A percentile compares a stretch with the other conserved stretches of the same genome.
These are phyloP conservation scores for Euthynnus affinis DNA, from an alignment of 2,797 vertebrate species.

Conservation along the genomic window DNA sequence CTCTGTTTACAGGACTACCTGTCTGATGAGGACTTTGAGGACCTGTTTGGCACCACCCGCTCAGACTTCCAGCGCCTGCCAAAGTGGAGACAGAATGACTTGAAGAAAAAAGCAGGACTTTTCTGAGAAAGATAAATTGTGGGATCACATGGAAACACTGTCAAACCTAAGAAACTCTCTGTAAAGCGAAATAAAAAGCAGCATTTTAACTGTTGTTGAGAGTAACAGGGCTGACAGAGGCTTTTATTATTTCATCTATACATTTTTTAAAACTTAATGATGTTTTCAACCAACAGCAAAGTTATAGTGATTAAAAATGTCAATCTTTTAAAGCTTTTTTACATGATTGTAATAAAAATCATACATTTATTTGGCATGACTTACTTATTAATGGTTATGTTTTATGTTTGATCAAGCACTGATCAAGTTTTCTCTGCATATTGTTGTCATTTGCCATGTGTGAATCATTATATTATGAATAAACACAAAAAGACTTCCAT, in stretches of 20 bases:
- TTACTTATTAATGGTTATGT: conserved; percentile 14
- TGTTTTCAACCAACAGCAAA: conserved; percentile 5
- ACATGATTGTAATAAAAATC: conserved; percentile 19
- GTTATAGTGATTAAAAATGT: conserved; percentile 19
- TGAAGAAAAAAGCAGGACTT: conserved; percentile 93
- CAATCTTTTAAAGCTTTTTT: conserved; percentile 10
- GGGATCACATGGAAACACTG: conserved; percentile 1
- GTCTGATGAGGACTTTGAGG: conserved; percentile 90
- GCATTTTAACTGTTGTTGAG: conserved; percentile 10
- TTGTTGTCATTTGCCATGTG: conserved; percentile 4
- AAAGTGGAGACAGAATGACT: conserved; percentile 91
- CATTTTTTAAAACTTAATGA: not conserved
- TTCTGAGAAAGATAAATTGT: conserved; percentile 83
- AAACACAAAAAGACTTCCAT: conserved; percentile 49
- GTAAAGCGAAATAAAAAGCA: not conserved
- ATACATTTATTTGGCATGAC: not conserved
- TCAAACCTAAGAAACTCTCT: not conserved
- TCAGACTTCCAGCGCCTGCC: conserved; percentile 90
- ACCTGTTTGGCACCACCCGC: conserved; percentile 89
- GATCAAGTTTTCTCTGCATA: conserved; percentile 18
- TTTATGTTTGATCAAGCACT: conserved; percentile 49
- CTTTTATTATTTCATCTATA: not conserved
- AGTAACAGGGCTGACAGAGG: not conserved
- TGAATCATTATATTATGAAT: conserved; percentile 57
- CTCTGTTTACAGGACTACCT: conserved; percentile 86